Evolutionary conservation across 2,113 vertebrate species (phyloP).

Genomic region (zebrafish (Danio rerio)): DNA sequence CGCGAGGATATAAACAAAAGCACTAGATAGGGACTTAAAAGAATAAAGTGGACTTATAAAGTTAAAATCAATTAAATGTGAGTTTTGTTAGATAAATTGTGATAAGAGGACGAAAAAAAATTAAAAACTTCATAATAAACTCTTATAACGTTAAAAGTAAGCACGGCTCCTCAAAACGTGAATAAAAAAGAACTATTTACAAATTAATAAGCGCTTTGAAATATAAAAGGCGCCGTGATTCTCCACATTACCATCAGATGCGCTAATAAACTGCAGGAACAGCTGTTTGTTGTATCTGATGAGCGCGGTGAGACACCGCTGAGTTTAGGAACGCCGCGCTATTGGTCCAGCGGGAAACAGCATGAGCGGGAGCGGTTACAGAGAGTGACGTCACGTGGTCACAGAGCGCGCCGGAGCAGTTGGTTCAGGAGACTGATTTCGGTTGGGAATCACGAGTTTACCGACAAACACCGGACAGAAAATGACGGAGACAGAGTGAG

Average conservation of each 20-base stretch:
- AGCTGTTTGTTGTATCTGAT: neutral
- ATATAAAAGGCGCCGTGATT: too few species aligned
- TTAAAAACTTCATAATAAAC: neutral
- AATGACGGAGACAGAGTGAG: neutral
- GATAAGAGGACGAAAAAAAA: neutral
- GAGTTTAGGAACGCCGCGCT: neutral
- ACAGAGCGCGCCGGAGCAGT: neutral
- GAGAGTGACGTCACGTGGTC: conserved; percentile 12
- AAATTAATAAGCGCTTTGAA: neutral
- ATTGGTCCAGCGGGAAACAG: neutral
- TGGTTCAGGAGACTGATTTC: neutral
- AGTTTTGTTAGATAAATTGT: neutral
- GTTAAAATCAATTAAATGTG: too few species aligned
- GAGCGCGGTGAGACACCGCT: neutral
- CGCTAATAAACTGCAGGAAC: too few species aligned
- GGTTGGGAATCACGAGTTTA: neutral
- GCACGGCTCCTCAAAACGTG: neutral
- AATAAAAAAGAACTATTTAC: neutral
- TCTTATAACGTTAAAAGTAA: neutral
- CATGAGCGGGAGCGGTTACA: neutral
- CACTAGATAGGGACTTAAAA: too few species aligned
- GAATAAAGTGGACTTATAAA: too few species aligned
- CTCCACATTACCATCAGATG: too few species aligned
- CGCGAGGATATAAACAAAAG: neutral
- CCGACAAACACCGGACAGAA: neutral